Evolutionary conservation across 2,888 invertebrate species (phyloP), one percentile per base, ranked within the genome.

Genomic region (Xanthia icteritia): DNA sequence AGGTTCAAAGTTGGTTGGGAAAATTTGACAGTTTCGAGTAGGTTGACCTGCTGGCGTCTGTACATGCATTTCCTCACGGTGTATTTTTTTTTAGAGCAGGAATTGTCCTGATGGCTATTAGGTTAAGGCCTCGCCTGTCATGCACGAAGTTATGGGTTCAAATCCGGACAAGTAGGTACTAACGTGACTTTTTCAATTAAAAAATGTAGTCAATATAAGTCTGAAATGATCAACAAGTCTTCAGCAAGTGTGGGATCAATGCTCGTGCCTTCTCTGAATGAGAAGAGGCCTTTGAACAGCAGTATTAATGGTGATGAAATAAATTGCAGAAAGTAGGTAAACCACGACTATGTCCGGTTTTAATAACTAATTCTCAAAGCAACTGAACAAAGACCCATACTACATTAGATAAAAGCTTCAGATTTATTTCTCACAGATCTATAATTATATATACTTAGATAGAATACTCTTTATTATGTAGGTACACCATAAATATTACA

Each of bases 381-480:
- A 31, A 31, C 31, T 31, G 45, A 45, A 48, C 17, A 48, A 48
- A 48, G 17, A 17, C 5, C 48, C 17, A 17, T 17, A 48, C 48
- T 48, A 17, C 15, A 48, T 48, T 48, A 48, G 48, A 17, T 48
- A 48, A 48, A 48, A 48, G 48, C 45, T 66, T 54, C 15, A 76
- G 83, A 45, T 54, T 54, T 27, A 45, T 45, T 58, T 48, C 54
- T n/a, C 51, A 67, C 15, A 60, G 45, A 82, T 45, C 45, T 39
- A 9, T 8, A 9, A 39, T 31, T n/a, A n/a, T n/a, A n/a, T n/a
- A n/a, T n/a, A n/a, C n/a, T n/a, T n/a, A 31, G 31, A 31, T 31
- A 31, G 31, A 31, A 31, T 31, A 31, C 31, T 31, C 31, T 31
- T 31, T 31, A 31, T 31, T 31, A 31, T 31, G 31, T 31, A 31